Evolutionary conservation across 2,797 vertebrate genomes (phyloP).

Genomic region (Masticophis lateralis): DNA sequence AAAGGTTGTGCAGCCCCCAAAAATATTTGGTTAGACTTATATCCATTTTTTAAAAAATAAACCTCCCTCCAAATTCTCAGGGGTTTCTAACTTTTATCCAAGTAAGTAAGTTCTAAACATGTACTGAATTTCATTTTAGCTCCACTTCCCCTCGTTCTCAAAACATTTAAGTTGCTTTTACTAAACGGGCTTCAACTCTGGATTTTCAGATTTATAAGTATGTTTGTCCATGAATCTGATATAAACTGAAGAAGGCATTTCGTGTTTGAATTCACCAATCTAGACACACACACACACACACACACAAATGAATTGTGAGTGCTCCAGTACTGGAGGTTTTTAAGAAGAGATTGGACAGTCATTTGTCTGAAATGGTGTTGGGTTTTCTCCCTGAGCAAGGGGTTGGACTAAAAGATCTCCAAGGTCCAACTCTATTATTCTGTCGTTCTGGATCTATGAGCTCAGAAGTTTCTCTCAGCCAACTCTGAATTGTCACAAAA

Average conservation of each 20-base stretch:
- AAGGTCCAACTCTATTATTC: background rate
- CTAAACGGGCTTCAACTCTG: background rate
- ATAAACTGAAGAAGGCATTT: no score
- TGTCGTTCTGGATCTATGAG: background rate
- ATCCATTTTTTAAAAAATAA: background rate
- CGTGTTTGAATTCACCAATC: background rate
- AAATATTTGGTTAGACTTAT: background rate
- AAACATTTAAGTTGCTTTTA: background rate
- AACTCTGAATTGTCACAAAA: background rate
- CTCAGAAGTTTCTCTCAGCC: no score
- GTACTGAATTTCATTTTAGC: background rate
- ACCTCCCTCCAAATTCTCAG: slow-evolving; percentile 1
- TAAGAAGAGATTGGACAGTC: background rate
- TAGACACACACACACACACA: background rate
- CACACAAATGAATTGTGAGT: background rate
- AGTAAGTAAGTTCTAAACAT: background rate
- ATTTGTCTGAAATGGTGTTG: background rate
- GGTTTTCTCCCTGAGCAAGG: background rate
- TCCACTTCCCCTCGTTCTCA: background rate
- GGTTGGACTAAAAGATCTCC: background rate
- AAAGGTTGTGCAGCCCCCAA: background rate
- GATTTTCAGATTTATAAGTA: background rate
- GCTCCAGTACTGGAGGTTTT: background rate
- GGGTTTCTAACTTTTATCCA: background rate
- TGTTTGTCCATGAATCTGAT: background rate